Conservation (phyloP, 1,140 invertebrate species). For the Druon quercuslanigerum region DNA sequence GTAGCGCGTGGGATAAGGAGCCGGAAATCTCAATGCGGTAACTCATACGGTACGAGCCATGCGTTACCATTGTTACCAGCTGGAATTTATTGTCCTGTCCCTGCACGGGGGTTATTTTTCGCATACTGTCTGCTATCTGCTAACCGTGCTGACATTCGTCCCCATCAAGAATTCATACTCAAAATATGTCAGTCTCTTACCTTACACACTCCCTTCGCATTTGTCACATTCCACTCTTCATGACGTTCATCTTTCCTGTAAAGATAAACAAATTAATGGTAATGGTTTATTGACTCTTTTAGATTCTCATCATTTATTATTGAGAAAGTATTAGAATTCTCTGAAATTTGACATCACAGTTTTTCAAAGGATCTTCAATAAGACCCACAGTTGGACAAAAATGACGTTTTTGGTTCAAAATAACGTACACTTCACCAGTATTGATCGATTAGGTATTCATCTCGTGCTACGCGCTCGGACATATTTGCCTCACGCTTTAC, state of each 20-base stretch:
- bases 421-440: too few species aligned
- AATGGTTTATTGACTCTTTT: too few species aligned
- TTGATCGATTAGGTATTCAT: too few species aligned
- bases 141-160: not conserved
- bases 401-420: too few species aligned
- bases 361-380: too few species aligned
- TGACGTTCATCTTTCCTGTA: not conserved
- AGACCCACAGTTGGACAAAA: too few species aligned
- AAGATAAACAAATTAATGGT: not conserved
- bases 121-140: not conserved
- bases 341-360: too few species aligned
- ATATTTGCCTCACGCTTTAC: too few species aligned
- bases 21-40: conserved; percentile 62
- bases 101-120: not conserved
- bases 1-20: conserved; percentile 65
- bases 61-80: conserved; percentile 54
- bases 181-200: not conserved
- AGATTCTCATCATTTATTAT: too few species aligned
- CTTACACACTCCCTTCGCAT: not conserved
- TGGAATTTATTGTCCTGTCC: conserved; percentile 35
- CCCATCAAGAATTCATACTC: not conserved
- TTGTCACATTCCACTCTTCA: too few species aligned
- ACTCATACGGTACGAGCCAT: conserved; percentile 52
- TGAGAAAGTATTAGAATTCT: too few species aligned
- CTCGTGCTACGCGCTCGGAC: too few species aligned